Evolutionary conservation across 2,888 invertebrate species (phyloP).

Genomic region (Notodonta ziczac): DNA sequence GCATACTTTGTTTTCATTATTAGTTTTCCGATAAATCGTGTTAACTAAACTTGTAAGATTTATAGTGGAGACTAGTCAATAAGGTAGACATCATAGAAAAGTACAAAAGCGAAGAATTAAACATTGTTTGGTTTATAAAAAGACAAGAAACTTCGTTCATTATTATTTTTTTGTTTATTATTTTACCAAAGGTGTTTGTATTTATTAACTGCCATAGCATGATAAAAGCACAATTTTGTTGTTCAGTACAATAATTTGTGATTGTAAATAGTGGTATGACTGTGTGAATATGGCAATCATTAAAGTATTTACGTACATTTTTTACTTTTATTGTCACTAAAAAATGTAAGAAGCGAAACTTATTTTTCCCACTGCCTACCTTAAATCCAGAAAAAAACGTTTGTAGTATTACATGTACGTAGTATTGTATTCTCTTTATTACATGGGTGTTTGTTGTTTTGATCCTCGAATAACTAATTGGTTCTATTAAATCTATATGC

Average conservation of each 20-base stretch:
- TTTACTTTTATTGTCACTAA: slow-evolving; percentile 9
- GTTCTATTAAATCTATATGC: no score
- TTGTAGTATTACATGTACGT: no score
- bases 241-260: slow-evolving; percentile 73
- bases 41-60: slow-evolving; percentile 31
- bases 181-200: slow-evolving; percentile 55
- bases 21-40: slow-evolving; percentile 29
- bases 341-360: no score
- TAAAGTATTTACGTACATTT: slow-evolving; percentile 80
- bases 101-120: slow-evolving; percentile 57
- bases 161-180: slow-evolving; percentile 57
- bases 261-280: slow-evolving; percentile 80
- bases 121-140: slow-evolving; percentile 44
- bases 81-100: slow-evolving; percentile 64
- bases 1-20: no score
- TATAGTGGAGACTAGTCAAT: slow-evolving; percentile 52
- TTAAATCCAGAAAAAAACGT: no score
- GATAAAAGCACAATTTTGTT: slow-evolving; percentile 79
- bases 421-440: no score
- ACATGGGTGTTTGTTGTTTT: no score
- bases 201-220: slow-evolving; percentile 45
- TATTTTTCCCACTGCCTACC: no score
- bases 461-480: no score
- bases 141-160: slow-evolving; percentile 54
- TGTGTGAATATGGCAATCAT: slow-evolving; percentile 81